Evolutionary conservation across 2,113 vertebrate species (phyloP), one percentile per base, ranked within the genome.

Genomic region (Trogon melanurus): DNA sequence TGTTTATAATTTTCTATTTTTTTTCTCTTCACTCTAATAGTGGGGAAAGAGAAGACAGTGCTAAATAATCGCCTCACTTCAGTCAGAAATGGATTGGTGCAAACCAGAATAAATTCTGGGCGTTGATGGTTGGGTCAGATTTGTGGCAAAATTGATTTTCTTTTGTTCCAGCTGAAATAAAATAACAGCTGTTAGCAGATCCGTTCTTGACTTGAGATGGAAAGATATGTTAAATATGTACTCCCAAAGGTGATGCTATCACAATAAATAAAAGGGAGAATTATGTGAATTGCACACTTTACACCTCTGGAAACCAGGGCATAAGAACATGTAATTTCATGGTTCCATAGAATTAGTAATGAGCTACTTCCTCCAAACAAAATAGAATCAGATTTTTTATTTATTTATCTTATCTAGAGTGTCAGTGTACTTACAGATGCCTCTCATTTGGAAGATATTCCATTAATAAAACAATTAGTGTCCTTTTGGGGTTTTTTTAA

Each of bases 141-240:
- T 76, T 79, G 21, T 85, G 50, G 58, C 72, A 67, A 69, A 85
- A 70, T 13, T 47, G 34, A 66, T 89, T 94, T 94, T 56, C 56
- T 93, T 92, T 91, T 83, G 21, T 94, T 96, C 53, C 71, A 81
- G 21, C 22, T 30, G 54, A 86, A 95, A 86, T 81, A 72, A 72
- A 66, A 70, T 22, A 85, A 8, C 29, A 80, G 64, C 57, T 85
- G 47, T 79, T 89, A 61, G 80, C 91, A 75, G 51, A 47, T 23
- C 23, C 6, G 4, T 79, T 85, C 80, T 90, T 27, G 8, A 84
- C 16, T 32, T 64, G 30, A 86, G 29, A 60, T 76, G 25, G 62
- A 93, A 84, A 48, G 26, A 11, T 66, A 26, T 22, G 36, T 79
- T 73, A 84, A 85, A 81, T 78, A 79, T n/a, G 2, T 36, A n/a